These are phyloP conservation scores for Coenonympha arcania DNA, from an alignment of 2,888 invertebrate genomes.

Conservation along the genomic window DNA sequence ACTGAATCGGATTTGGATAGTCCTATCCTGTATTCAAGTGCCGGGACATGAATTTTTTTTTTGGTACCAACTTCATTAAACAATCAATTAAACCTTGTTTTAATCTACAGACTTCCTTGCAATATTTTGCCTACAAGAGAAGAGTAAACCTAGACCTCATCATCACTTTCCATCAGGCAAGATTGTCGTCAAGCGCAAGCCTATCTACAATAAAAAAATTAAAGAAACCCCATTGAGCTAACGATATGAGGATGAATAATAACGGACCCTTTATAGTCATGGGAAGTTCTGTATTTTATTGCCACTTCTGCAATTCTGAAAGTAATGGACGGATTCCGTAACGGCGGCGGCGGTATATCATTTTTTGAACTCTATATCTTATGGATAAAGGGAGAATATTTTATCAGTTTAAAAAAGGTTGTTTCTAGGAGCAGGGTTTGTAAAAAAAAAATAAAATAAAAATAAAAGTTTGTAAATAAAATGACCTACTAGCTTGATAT, in stretches of 20 bases:
- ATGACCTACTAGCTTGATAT: not conserved
- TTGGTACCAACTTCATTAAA: too few relatives aligned
- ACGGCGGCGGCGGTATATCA: not conserved
- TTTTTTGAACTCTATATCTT: not conserved
- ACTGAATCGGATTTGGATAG: too few relatives aligned
- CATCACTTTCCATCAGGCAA: too few relatives aligned
- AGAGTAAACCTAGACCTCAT: too few relatives aligned
- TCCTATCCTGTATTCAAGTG: too few relatives aligned
- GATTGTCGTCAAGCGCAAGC: too few relatives aligned
- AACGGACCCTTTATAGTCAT: conserved; percentile 6
- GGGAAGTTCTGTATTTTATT: conserved; percentile 15
- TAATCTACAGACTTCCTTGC: too few relatives aligned
- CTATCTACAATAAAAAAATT: not conserved
- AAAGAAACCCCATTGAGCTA: not conserved
- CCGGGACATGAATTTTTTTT: too few relatives aligned
- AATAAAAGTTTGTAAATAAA: not conserved
- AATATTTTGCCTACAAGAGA: too few relatives aligned
- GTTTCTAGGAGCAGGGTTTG: not conserved
- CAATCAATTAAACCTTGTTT: too few relatives aligned
- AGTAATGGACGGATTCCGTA: conserved; percentile 7
- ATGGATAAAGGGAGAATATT: not conserved
- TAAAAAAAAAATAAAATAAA: too few relatives aligned
- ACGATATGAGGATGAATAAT: conserved; percentile 5
- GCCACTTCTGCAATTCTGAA: not conserved
- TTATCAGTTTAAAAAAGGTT: not conserved